phyloP scores from a whole-genome alignment of 2,888 invertebrate genomes.

The Cabera pusaria region DNA sequence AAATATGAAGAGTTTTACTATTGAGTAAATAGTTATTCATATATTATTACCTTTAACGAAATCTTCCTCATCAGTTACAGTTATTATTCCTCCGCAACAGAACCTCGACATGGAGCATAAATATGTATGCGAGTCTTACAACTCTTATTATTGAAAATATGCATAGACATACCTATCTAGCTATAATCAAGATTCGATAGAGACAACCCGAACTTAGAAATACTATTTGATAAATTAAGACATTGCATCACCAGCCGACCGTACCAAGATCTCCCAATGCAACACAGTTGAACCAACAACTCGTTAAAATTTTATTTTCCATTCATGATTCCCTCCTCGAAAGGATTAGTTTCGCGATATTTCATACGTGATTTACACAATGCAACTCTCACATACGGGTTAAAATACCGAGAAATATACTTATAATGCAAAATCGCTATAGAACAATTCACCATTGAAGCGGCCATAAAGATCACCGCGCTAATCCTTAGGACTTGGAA shows the following conservation, averaged over 20 bases:
- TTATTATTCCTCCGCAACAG: no score
- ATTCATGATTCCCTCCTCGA: slow-evolving; percentile 25
- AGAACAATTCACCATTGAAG: slow-evolving; percentile 64
- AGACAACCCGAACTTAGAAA: no score
- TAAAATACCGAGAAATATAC: slow-evolving; percentile 47
- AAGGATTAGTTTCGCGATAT: slow-evolving; percentile 31
- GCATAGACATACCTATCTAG: no score
- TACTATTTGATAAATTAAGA: slow-evolving; percentile 8
- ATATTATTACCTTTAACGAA: no score
- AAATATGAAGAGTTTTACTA: no score
- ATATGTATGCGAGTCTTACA: no score
- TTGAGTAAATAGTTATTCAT: no score
- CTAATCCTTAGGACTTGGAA: slow-evolving; percentile 58
- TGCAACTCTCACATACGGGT: slow-evolving; percentile 34
- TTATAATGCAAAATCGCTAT: slow-evolving; percentile 44
- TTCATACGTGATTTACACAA: slow-evolving; percentile 44
- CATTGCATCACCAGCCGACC: background rate
- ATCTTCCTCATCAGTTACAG: no score
- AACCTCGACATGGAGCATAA: no score
- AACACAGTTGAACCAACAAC: slow-evolving; percentile 18
- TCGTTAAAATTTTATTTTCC: slow-evolving; percentile 27
- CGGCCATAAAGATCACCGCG: slow-evolving; percentile 61
- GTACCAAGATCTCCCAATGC: slow-evolving; percentile 6
- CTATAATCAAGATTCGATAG: no score
- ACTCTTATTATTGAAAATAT: no score